Percentiles rank a stretch among this genome's conserved stretches.
phyloP scores from a whole-genome alignment of 1,140 invertebrate genomes.

The Solenopsis invicta region DNA sequence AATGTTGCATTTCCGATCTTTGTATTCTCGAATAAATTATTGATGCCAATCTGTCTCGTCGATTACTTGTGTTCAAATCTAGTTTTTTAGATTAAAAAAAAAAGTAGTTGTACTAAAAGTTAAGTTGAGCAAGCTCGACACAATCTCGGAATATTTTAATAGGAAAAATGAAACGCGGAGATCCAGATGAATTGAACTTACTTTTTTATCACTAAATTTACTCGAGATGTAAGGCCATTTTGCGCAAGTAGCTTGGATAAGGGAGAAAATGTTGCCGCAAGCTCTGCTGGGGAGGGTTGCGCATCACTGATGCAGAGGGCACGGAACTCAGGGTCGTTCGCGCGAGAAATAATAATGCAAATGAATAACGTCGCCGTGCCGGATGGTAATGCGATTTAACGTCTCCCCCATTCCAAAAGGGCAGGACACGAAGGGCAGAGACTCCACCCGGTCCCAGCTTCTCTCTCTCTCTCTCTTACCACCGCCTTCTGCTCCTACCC shows the following conservation, averaged over 20 bases:
- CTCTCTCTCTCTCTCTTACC: background rate
- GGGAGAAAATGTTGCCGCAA: background rate
- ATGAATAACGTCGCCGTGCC: conserved; percentile 64
- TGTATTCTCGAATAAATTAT: background rate
- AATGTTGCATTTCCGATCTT: background rate
- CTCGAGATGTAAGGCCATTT: background rate
- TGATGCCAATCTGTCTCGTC: background rate
- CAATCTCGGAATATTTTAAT: background rate
- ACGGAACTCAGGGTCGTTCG: conserved; percentile 15
- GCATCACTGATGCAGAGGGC: conserved; percentile 35
- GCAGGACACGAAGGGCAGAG: conserved; percentile 19
- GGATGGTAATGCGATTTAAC: conserved; percentile 64
- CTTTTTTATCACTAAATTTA: conserved; percentile 17
- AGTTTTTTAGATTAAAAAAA: background rate
- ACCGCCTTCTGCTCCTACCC: background rate
- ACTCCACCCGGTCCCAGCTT: background rate
- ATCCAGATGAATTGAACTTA: background rate
- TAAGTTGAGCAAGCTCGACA: background rate
- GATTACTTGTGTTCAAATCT: background rate
- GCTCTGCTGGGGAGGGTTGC: conserved; percentile 18
- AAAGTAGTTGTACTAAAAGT: background rate
- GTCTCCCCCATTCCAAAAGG: conserved; percentile 41
- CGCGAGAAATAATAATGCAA: conserved; percentile 70
- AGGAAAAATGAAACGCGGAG: background rate
- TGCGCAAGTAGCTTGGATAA: background rate